phyloP scores from a whole-genome alignment of 2,113 vertebrate species.

The Shinisaurus crocodilurus region DNA sequence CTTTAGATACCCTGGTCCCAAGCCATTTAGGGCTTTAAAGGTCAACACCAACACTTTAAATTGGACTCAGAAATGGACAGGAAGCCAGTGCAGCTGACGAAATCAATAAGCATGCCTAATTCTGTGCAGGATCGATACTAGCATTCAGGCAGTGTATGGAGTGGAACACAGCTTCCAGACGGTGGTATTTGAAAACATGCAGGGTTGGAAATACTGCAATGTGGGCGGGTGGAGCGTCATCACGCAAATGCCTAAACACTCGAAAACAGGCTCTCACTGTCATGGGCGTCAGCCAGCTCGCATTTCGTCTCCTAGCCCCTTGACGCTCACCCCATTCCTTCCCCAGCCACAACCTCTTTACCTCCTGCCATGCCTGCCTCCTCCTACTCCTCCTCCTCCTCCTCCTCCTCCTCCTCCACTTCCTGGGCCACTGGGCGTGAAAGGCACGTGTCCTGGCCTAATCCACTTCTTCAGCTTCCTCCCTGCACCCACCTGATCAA shows the following conservation, averaged over 20 bases:
- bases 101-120: not conserved
- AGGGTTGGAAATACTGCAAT: not conserved
- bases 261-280: not conserved
- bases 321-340: not conserved
- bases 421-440: not conserved
- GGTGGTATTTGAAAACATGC: not conserved
- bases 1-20: too few relatives aligned
- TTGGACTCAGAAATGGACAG: too few relatives aligned
- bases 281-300: not conserved
- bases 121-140: not conserved
- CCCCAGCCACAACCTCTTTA: slow-evolving; percentile 7
- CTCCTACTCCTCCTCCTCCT: not conserved
- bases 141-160: not conserved
- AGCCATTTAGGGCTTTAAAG: too few relatives aligned
- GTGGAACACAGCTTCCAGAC: not conserved
- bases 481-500: fast-evolving
- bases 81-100: too few relatives aligned
- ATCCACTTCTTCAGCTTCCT: not conserved
- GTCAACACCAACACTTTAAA: too few relatives aligned
- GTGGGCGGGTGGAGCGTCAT: not conserved
- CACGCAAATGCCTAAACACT: too few relatives aligned
- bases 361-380: not conserved
- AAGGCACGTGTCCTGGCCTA: too few relatives aligned
- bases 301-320: slow-evolving; percentile 11
- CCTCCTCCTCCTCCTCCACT: not conserved